A percentile compares a stretch with the other conserved stretches of the same genome.
Conservation (phyloP, 2,113 vertebrate genomes). For the Tupaia tana region DNA sequence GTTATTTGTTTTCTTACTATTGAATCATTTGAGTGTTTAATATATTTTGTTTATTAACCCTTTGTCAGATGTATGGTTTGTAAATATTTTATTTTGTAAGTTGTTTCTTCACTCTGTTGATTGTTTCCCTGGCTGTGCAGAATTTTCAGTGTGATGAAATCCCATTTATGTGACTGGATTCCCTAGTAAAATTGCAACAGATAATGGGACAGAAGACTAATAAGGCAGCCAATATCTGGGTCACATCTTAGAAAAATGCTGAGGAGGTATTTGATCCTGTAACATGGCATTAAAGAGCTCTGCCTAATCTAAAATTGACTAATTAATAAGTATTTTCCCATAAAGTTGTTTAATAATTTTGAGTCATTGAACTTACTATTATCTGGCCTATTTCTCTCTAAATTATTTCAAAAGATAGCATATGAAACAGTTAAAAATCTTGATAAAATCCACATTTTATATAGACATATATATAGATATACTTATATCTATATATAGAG, state of each 20-base stretch:
- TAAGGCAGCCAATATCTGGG: not conserved
- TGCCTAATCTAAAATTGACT: not conserved
- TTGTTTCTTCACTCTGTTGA: not conserved
- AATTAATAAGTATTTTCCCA: not conserved
- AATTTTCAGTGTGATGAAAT: not conserved
- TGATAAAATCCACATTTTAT: conserved; percentile 11
- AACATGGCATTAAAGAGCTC: conserved; percentile 1
- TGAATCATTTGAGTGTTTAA: not conserved
- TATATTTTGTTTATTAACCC: not conserved
- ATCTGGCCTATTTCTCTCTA: conserved; percentile 23
- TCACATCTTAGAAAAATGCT: not conserved
- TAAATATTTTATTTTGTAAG: not conserved
- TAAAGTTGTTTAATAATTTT: not conserved
- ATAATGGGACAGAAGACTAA: not conserved
- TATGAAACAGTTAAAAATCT: not conserved
- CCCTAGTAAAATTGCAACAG: not conserved
- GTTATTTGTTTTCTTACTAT: not conserved
- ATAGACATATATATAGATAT: not conserved
- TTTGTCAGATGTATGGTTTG: not conserved
- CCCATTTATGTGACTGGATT: not conserved
- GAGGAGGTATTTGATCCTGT: not conserved
- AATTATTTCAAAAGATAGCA: conserved; percentile 15
- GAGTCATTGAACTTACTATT: conserved; percentile 29
- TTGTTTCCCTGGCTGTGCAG: too few species aligned
- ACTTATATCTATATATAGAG: too few species aligned